These are phyloP conservation scores for Galerucella nymphaeae DNA, from an alignment of 2,888 invertebrate genomes.

Conservation along the genomic window DNA sequence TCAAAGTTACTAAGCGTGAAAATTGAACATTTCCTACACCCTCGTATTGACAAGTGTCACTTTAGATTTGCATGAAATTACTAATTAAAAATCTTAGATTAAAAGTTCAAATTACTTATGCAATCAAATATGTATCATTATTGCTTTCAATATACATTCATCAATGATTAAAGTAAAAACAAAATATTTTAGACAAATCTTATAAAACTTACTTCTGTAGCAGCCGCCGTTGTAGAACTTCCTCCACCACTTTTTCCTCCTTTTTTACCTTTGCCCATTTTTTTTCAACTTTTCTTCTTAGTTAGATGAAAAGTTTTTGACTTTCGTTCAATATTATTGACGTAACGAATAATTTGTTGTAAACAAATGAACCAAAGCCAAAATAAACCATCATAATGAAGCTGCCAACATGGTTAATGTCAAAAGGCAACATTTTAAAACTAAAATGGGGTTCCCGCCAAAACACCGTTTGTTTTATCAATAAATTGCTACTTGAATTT, in stretches of 20 bases:
- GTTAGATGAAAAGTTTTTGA: slow-evolving; percentile 19
- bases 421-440: background rate
- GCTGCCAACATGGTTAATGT: background rate
- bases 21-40: too few species aligned
- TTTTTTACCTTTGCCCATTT: slow-evolving; percentile 17
- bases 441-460: background rate
- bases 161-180: background rate
- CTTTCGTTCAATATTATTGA: background rate
- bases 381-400: background rate
- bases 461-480: background rate
- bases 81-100: background rate
- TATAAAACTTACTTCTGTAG: slow-evolving; percentile 1
- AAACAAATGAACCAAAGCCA: slow-evolving; percentile 3
- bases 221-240: background rate
- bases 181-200: background rate
- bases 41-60: too few species aligned
- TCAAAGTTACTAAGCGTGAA: too few species aligned
- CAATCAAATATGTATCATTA: background rate
- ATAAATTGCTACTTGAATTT: too few species aligned
- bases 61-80: too few species aligned
- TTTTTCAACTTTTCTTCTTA: background rate
- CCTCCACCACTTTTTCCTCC: slow-evolving; percentile 4
- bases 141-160: background rate
- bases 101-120: background rate
- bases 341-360: slow-evolving; percentile 1